Evolutionary conservation across 2,888 invertebrate genomes (phyloP), one percentile per base, ranked within the genome.

Genomic region (Sinopyrophorus schimmeli): DNA sequence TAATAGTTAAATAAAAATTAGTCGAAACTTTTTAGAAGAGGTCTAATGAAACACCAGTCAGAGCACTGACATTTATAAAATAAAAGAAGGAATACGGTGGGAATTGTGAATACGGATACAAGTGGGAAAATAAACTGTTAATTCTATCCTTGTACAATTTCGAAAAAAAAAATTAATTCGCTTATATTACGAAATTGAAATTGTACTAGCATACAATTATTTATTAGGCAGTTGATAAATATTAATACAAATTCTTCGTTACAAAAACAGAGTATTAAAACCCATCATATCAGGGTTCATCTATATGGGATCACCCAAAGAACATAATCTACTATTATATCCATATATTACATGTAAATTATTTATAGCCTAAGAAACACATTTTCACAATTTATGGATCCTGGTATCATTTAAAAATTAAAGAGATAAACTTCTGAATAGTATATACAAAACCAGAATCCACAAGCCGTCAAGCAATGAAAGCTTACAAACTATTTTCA

Each of bases 281-380:
- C 56, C 59, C 59, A 43, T n/a, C n/a, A n/a, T 54, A 42, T 47
- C 50, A 32, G 57, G 60, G 58, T 51, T 51, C 53, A 41, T 52
- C 55, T 59, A 57, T 61, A 55, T 57, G 58, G 57, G 58, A 57
- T 50, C 56, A 55, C 59, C 60, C 57, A 58, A 54, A 55, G 47
- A 60, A 61, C 63, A 64, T 64, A 67, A 67, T 70, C 69, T 72
- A 71, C 68, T 65, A 66, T 68, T 51, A 71, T 73, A 73, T 73
- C 73, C 72, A 73, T 72, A 72, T 71, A 67, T 67, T 73, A 73
- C 72, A 73, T 68, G 67, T 70, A 72, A 70, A 67, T 67, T 67
- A 65, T 67, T 67, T 69, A 69, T 68, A 69, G 68, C 67, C 69
- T 69, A 66, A 63, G 60, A 65, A 63, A 66, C 63, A 65, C 60